Evolutionary conservation across 2,888 invertebrate species (phyloP), one percentile per base, ranked within the genome.

Genomic region (Ectemnius continuus): DNA sequence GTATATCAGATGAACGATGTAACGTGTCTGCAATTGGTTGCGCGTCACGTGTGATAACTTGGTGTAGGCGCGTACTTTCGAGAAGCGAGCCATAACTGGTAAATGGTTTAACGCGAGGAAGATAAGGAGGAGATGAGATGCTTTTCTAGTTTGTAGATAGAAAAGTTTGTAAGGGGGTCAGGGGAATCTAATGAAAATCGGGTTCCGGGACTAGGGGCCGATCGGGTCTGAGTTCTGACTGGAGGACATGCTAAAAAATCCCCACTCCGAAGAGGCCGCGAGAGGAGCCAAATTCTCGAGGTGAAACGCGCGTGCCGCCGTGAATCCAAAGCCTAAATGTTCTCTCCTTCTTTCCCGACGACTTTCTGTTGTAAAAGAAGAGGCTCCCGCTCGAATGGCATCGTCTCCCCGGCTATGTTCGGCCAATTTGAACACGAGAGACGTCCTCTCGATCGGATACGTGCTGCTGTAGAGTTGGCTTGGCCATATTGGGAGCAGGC

Each of bases 401-500:
- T 11, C 11, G 8, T 36, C 36, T 36, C 36, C 11, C 36, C 61
- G 48, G 67, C 8, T 36, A 1, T 36, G 36, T 36, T 11, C 8
- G 57, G 28, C 16, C 36, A 67, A 76, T 76, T 81, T 77, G 61
- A 70, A 58, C 63, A 56, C 68, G 79, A 73, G 72, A 72, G 76
- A 70, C 69, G 62, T 79, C 65, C 71, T 67, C 71, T 73, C 52
- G 52, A 62, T 57, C 76, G 61, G 74, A 74, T 67, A 62, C 71
- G 68, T 67, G 70, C 61, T 14, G 63, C 8, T 36, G 36, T 62
- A 83, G 13, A 84, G 80, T 81, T 76, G 82, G 74, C 72, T 72
- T 82, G 62, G 65, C 88, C 84, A 82, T 86, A 86, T 84, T 70
- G 78, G 79, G 86, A 85, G 70, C 82, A 76, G 73, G 74, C 72